Percentiles rank a stretch among this genome's conserved stretches.
These are phyloP conservation scores for Papilio polytes DNA, from an alignment of 1,140 invertebrate genomes.

Conservation along the genomic window DNA sequence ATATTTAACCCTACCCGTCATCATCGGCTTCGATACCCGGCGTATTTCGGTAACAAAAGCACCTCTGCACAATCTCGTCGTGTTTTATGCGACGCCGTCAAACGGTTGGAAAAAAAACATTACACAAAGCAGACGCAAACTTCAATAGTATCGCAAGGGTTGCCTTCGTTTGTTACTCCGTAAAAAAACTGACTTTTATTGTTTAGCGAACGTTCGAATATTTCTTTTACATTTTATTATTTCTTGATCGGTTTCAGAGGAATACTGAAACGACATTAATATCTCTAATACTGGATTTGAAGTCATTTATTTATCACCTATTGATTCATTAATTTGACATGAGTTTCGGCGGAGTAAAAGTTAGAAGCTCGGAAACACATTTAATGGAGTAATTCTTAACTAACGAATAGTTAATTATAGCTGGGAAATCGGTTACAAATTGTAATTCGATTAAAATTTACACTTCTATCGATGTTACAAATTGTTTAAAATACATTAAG, in stretches of 20 bases:
- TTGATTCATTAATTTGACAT: no score
- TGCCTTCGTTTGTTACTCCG: conserved; percentile 33
- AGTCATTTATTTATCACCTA: no score
- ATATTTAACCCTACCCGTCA: conserved; percentile 30
- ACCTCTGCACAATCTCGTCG: conserved; percentile 50
- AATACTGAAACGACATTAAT: no score
- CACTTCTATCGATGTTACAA: no score
- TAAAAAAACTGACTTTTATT: conserved; percentile 22
- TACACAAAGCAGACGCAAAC: conserved; percentile 43
- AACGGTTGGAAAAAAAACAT: conserved; percentile 45
- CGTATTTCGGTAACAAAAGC: conserved; percentile 53
- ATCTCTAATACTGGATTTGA: no score
- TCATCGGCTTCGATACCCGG: conserved; percentile 20
- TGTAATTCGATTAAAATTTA: no score
- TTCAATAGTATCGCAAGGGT: conserved; percentile 24
- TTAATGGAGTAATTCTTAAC: no score
- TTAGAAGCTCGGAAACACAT: no score
- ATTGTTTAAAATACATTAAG: no score
- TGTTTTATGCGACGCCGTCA: conserved; percentile 49
- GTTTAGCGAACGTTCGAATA: conserved; percentile 29
- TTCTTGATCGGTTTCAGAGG: neutral
- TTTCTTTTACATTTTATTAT: conserved; percentile 15
- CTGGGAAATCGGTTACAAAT: no score
- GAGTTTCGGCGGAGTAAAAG: no score
- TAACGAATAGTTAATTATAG: no score